phyloP scores from a whole-genome alignment of 2,888 invertebrate genomes.

The Lysandra bellargus region DNA sequence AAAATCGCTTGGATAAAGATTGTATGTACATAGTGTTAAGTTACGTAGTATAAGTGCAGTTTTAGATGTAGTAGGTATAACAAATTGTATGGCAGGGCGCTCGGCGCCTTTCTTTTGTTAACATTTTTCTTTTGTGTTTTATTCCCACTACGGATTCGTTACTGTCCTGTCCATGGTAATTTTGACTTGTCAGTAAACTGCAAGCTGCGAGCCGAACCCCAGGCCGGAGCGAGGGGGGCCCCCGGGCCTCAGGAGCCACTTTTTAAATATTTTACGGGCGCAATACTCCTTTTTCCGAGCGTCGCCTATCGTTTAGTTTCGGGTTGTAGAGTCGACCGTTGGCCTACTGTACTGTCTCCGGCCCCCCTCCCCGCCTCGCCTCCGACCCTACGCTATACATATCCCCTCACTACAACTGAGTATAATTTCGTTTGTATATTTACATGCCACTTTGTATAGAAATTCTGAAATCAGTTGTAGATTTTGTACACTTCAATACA shows the following conservation, averaged over 20 bases:
- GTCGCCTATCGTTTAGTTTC: slow-evolving; percentile 9
- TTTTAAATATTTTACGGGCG: slow-evolving; percentile 17
- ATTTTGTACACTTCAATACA: slow-evolving; percentile 32
- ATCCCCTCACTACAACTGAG: slow-evolving; percentile 29
- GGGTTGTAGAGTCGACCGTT: slow-evolving; percentile 16
- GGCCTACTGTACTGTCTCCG: slow-evolving; percentile 19
- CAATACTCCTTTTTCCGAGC: slow-evolving; percentile 27
- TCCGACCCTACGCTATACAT: slow-evolving; percentile 27
- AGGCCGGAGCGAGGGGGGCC: slow-evolving; percentile 25
- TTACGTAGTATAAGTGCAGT: slow-evolving; percentile 68
- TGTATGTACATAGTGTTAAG: slow-evolving; percentile 78
- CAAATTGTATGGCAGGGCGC: slow-evolving; percentile 70
- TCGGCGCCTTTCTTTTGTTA: slow-evolving; percentile 46
- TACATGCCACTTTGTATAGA: slow-evolving; percentile 34
- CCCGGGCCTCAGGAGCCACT: slow-evolving; percentile 13
- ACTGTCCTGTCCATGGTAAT: slow-evolving; percentile 51
- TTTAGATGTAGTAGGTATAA: slow-evolving; percentile 79
- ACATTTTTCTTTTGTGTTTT: slow-evolving; percentile 42
- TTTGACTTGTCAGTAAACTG: slow-evolving; percentile 35
- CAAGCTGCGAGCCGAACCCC: slow-evolving; percentile 36
- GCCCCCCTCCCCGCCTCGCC: slow-evolving; percentile 28
- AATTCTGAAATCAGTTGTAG: slow-evolving; percentile 34
- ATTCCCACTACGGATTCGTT: slow-evolving; percentile 50
- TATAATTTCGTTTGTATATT: slow-evolving; percentile 31
- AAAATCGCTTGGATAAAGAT: slow-evolving; percentile 73